These are phyloP conservation scores for Mystacides longicornis DNA, from an alignment of 2,888 invertebrate genomes.

Conservation along the genomic window DNA sequence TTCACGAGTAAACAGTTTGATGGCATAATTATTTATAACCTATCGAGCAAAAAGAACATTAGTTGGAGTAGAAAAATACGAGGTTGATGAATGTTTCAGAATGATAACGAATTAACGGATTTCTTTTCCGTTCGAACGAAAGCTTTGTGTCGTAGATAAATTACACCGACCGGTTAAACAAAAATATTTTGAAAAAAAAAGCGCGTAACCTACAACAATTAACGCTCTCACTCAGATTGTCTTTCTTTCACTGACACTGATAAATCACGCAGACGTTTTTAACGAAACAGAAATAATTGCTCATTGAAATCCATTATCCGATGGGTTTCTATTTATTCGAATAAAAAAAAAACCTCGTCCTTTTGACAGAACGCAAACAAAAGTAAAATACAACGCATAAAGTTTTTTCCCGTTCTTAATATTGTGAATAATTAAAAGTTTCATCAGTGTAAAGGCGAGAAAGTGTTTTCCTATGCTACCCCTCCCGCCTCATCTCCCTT, in stretches of 20 bases:
- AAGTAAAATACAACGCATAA: not conserved
- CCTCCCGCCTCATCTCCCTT: too few relatives aligned
- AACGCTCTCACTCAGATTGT: not conserved
- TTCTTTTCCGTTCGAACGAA: not conserved
- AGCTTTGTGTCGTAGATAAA: conserved; percentile 1
- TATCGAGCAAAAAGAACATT: too few relatives aligned
- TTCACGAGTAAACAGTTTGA: too few relatives aligned
- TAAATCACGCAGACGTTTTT: not conserved
- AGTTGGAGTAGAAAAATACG: too few relatives aligned
- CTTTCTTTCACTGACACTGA: conserved; percentile 1
- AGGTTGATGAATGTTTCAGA: not conserved
- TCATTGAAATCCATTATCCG: not conserved
- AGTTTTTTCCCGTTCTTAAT: not conserved
- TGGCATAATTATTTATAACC: too few relatives aligned
- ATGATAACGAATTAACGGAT: not conserved
- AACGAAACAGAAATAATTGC: not conserved
- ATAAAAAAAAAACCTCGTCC: not conserved
- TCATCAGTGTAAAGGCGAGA: not conserved
- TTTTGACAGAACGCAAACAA: not conserved
- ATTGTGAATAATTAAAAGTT: conserved; percentile 1
- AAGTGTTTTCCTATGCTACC: not conserved
- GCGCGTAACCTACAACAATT: not conserved
- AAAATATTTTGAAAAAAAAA: not conserved
- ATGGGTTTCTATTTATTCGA: not conserved
- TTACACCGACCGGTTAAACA: not conserved